Conservation (phyloP, 2,113 vertebrate genomes). For the Capreolus pygargus region DNA sequence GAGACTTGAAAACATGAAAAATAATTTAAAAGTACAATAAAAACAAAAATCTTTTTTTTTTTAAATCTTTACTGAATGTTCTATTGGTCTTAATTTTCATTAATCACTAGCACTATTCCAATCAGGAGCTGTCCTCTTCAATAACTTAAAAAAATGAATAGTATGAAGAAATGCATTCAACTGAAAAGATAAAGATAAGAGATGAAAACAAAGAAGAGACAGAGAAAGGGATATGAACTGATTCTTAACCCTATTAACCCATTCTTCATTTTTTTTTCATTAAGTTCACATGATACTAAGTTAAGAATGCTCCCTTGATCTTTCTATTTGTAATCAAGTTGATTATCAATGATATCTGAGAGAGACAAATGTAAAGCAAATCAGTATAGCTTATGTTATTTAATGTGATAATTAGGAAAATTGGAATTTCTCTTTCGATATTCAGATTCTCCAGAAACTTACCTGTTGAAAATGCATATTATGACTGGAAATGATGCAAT, state of each 20-base stretch:
- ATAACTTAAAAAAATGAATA: background rate
- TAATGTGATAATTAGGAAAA: constrained; percentile 1
- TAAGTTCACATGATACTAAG: background rate
- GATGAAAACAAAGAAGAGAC: background rate
- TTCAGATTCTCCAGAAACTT: background rate
- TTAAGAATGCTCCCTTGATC: background rate
- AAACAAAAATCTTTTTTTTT: background rate
- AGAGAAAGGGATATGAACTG: background rate
- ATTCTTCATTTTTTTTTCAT: background rate
- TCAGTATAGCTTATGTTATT: background rate
- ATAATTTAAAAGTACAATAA: background rate
- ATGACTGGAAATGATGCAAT: background rate
- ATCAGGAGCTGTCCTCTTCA: background rate
- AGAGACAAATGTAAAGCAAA: background rate
- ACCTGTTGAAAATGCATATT: background rate
- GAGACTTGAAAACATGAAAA: background rate
- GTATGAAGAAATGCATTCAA: background rate
- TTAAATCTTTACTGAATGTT: background rate
- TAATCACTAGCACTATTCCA: background rate
- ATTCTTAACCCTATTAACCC: background rate
- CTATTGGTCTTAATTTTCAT: background rate
- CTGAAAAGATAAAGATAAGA: background rate
- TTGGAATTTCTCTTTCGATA: background rate
- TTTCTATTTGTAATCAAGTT: background rate
- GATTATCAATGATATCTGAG: background rate